Base-by-base conservation (phyloP, 2,113 vertebrate species). In the Strigops habroptila region DNA sequence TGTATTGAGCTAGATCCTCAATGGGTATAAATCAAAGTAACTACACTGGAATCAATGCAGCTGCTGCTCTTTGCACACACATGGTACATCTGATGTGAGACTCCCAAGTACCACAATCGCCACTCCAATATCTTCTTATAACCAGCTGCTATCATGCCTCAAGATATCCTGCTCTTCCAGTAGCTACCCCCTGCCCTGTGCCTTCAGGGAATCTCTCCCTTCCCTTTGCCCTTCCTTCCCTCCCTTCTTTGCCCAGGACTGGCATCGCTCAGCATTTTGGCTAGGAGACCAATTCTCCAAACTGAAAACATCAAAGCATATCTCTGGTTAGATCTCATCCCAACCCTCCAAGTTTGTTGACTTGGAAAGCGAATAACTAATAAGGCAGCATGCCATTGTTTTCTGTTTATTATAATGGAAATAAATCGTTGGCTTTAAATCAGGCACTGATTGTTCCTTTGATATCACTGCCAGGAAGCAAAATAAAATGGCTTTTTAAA, bases 391-490 rank as follows among this genome's bases (percentile, higher is more conserved):
- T 97, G 88, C 88, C 95, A 71, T 96, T 95, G 90, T 97, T 97
- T 97, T 96, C 82, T 96, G 79, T 96, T 92, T 93, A 87, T 94
- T 96, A 94, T 96, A 97, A 95, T 95, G 96, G 90, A 95, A 95
- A 96, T 96, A 96, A 96, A 91, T 87, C 75, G 82, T 75, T 96
- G 91, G 93, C 81, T 90, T 49, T 82, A 92, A 93, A 84, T 90
- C 93, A 97, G 85, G 88, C 69, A 80, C 86, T 93, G 86, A 94
- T 95, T 86, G 71, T 39, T 94, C 79, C 95, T 98, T 98, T 97
- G 95, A 98, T 98, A 97, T 95, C 41, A 49, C 14, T 96, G 93
- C 96, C 97, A 98, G 94, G 91, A 95, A 98, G 85, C 87, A 92
- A 97, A 97, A 94, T 94, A 87, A 88, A 81, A 94, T 51, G 81